Base-by-base conservation (phyloP, 2,113 vertebrate species). In the Cyprinodon tularosa region DNA sequence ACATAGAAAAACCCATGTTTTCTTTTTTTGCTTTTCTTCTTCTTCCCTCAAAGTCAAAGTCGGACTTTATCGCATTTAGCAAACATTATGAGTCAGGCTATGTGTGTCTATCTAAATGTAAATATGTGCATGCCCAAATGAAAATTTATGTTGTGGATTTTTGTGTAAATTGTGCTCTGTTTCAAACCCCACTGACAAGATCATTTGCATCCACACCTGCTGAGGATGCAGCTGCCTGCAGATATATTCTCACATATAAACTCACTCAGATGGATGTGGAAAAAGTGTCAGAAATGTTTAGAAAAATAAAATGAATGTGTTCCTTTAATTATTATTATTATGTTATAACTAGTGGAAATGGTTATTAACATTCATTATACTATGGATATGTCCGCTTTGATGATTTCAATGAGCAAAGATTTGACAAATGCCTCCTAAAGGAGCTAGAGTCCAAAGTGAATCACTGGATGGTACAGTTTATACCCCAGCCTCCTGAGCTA, bases 151-250 rank as follows among this genome's bases (percentile, higher is more conserved):
- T 20, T 68, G 17, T 73, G 61, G 48, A 48, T 76, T 85, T 45
- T 74, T 61, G 50, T 82, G 7, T 80, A 80, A 84, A 84, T 75
- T 72, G 38, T 48, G 48, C 50, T 77, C 61, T 20, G 50, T 82
- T 77, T 76, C 4, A 9, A 42, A n/a, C 53, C 3, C 47, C n/a
- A 15, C 29, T 77, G 65, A 77, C 77, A 66, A 68, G 62, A 73
- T 76, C 72, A 74, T 83, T 81, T 78, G 53, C 71, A 78, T 63
- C 60, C 78, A 74, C 86, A 89, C 75, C 87, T 84, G 86, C 87
- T 68, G 74, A 83, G 78, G 76, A 45, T 69, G 74, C 85, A 88
- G 86, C 81, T 83, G 86, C 62, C 20, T 79, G 72, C 45, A 68
- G 76, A 82, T 78, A 78, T 84, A 88, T 76, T 71, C 69, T 69